These are phyloP conservation scores for Berghia stephanieae DNA, from an alignment of 1,140 invertebrate genomes.

Conservation along the genomic window DNA sequence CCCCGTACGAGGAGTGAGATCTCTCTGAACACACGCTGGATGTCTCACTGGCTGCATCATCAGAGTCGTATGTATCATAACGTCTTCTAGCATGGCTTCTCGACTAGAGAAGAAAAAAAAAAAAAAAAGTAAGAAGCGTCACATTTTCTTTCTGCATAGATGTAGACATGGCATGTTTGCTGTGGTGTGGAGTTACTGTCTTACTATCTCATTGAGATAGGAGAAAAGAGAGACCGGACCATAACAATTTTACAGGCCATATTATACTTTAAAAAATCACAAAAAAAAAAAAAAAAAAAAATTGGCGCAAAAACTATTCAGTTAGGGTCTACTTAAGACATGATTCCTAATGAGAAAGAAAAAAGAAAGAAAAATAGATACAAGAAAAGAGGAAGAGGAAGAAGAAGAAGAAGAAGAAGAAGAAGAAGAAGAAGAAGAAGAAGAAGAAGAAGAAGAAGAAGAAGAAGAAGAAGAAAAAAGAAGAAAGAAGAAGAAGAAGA, in stretches of 20 bases:
- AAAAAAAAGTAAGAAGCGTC: neutral
- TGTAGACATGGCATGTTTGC: no score
- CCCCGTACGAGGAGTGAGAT: conserved; percentile 82
- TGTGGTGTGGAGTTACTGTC: no score
- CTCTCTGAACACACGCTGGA: conserved; percentile 94
- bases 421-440: conserved; percentile 21
- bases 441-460: conserved; percentile 23
- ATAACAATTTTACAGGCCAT: no score
- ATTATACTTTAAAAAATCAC: no score
- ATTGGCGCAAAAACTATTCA: no score
- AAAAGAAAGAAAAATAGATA: conserved; percentile 24
- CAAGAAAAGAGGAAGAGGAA: conserved; percentile 22
- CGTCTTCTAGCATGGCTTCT: conserved; percentile 44
- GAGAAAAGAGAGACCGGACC: no score
- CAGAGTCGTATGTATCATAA: conserved; percentile 74
- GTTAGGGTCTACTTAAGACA: no score
- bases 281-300: no score
- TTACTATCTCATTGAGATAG: no score
- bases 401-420: conserved; percentile 24
- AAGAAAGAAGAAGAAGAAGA: conserved; percentile 25
- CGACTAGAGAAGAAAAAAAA: conserved; percentile 34
- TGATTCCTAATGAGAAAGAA: no score
- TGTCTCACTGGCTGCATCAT: conserved; percentile 84
- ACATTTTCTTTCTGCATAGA: no score
- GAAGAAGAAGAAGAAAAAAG: conserved; percentile 21